Evolutionary conservation across 2,888 invertebrate genomes (phyloP).

Genomic region (Apoderus coryli): DNA sequence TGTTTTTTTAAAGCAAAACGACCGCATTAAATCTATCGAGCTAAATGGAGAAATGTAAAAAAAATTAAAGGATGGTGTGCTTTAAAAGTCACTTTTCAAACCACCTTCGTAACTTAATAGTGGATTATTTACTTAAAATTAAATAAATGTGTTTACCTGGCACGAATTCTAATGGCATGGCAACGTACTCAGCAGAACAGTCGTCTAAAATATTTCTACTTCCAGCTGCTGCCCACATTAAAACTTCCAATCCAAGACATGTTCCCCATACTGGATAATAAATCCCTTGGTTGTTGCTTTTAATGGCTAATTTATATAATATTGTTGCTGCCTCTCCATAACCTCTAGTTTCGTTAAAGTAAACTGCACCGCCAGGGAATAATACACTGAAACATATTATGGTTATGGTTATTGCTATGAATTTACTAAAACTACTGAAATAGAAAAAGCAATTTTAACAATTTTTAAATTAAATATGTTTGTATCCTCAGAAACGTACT

Average conservation of each 20-base stretch:
- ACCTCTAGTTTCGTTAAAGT: conserved; percentile 52
- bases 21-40: too few relatives aligned
- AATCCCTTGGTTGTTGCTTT: conserved; percentile 49
- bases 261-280: conserved; percentile 81
- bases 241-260: conserved; percentile 75
- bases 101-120: conserved; percentile 1
- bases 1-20: too few relatives aligned
- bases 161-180: conserved; percentile 52
- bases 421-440: too few relatives aligned
- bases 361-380: conserved; percentile 69
- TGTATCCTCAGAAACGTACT: too few relatives aligned
- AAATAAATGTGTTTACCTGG: conserved; percentile 43
- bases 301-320: conserved; percentile 51
- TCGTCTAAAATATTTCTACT: conserved; percentile 41
- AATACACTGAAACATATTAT: conserved; percentile 64
- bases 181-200: conserved; percentile 45
- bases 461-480: too few relatives aligned
- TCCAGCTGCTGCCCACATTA: conserved; percentile 44
- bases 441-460: too few relatives aligned
- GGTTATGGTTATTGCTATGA: too few relatives aligned
- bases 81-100: too few relatives aligned
- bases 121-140: too few relatives aligned
- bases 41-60: too few relatives aligned
- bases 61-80: too few relatives aligned
- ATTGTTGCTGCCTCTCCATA: conserved; percentile 62